Evolutionary conservation across 2,113 vertebrate genomes (phyloP).

Genomic region (Morone chrysops): DNA sequence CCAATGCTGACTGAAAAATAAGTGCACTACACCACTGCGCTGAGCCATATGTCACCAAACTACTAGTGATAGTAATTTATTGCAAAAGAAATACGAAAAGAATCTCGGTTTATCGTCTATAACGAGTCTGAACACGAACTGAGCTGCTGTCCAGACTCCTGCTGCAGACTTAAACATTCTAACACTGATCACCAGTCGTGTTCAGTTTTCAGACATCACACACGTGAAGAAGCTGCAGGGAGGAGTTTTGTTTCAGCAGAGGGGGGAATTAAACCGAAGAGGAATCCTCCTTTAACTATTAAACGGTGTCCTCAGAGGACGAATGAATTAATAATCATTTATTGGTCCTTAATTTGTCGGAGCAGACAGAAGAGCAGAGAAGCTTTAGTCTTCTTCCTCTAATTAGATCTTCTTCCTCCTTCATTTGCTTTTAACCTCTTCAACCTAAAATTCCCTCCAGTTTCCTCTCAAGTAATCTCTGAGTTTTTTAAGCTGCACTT

Average conservation of each 20-base stretch:
- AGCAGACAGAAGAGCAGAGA: neutral
- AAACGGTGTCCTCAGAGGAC: neutral
- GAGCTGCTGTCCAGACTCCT: no score
- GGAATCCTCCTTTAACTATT: neutral
- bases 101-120: no score
- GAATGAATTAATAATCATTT: conserved; percentile 9
- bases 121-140: no score
- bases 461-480: neutral
- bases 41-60: no score
- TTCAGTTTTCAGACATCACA: neutral
- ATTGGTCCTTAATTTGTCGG: neutral
- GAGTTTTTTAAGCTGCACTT: neutral
- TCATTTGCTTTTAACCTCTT: neutral
- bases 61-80: no score
- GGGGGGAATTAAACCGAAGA: neutral
- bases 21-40: no score
- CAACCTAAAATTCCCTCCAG: neutral
- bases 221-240: neutral
- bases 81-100: no score
- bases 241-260: conserved; percentile 1
- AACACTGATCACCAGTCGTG: neutral
- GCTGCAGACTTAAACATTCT: neutral
- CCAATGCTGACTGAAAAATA: no score
- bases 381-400: neutral
- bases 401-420: neutral